Conservation (phyloP, 2,113 vertebrate genomes). For the Pyxicephalus adspersus region DNA sequence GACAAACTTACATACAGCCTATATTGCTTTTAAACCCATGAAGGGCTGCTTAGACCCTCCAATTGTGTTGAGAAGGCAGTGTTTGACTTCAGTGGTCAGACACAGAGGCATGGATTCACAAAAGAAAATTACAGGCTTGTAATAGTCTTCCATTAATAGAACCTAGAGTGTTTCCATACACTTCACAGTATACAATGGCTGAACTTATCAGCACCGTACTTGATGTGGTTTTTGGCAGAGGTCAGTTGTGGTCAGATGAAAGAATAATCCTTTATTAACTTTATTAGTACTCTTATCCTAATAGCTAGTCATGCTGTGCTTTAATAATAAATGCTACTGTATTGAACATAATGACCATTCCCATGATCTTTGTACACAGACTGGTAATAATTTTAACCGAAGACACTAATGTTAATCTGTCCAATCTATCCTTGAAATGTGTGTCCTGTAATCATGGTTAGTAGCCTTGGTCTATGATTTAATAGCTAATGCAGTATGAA, state of each 20-base stretch:
- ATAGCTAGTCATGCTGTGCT: background rate
- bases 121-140: background rate
- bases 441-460: too few relatives aligned
- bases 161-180: background rate
- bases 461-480: too few relatives aligned
- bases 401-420: background rate
- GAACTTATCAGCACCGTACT: background rate
- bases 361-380: background rate
- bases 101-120: background rate
- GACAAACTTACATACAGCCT: too few relatives aligned
- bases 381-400: background rate
- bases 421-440: too few relatives aligned
- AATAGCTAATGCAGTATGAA: too few relatives aligned
- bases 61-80: too few relatives aligned
- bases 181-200: background rate
- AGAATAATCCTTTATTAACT: background rate
- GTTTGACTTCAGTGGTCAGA: too few relatives aligned
- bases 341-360: background rate
- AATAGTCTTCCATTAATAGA: background rate
- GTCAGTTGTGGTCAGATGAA: background rate
- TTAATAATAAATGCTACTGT: background rate
- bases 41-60: too few relatives aligned
- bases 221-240: background rate
- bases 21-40: too few relatives aligned
- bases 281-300: background rate